phyloP scores from a whole-genome alignment of 2,888 invertebrate genomes.

The Rhamnusium bicolor region DNA sequence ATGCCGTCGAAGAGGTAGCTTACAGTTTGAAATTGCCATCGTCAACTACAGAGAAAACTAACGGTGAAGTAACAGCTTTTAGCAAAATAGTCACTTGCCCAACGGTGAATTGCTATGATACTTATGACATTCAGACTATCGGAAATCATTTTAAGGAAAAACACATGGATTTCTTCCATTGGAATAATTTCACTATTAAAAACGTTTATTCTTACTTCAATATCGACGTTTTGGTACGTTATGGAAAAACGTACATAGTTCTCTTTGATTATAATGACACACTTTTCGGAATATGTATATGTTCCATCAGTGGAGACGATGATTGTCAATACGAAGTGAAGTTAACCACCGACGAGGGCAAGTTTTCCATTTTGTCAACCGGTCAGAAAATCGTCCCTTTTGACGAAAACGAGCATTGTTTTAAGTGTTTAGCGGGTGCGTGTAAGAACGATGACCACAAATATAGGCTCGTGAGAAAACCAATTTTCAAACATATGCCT shows the following conservation, averaged over 20 bases:
- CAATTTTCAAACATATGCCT: constrained; percentile 34
- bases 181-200: constrained; percentile 35
- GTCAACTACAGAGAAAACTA: not conserved
- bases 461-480: constrained; percentile 28
- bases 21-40: constrained; percentile 33
- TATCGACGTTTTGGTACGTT: constrained; percentile 39
- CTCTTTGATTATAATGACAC: constrained; percentile 42
- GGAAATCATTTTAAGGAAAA: constrained; percentile 43
- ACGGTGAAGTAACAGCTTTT: not conserved
- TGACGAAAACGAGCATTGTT: constrained; percentile 41
- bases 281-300: constrained; percentile 41
- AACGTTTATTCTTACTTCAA: constrained; percentile 43
- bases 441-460: constrained; percentile 38
- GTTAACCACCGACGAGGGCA: constrained; percentile 37
- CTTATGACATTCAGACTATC: constrained; percentile 30
- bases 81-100: constrained; percentile 42
- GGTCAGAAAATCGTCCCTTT: constrained; percentile 39
- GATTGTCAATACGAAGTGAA: constrained; percentile 33
- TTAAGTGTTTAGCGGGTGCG: constrained; percentile 39
- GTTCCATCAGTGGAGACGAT: constrained; percentile 25
- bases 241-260: constrained; percentile 40
- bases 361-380: constrained; percentile 27
- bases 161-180: constrained; percentile 45
- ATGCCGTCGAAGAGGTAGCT: constrained; percentile 43
- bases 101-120: constrained; percentile 39